Evolutionary conservation across 1,140 invertebrate genomes (phyloP).

Genomic region (Thaumatotibia leucotreta): DNA sequence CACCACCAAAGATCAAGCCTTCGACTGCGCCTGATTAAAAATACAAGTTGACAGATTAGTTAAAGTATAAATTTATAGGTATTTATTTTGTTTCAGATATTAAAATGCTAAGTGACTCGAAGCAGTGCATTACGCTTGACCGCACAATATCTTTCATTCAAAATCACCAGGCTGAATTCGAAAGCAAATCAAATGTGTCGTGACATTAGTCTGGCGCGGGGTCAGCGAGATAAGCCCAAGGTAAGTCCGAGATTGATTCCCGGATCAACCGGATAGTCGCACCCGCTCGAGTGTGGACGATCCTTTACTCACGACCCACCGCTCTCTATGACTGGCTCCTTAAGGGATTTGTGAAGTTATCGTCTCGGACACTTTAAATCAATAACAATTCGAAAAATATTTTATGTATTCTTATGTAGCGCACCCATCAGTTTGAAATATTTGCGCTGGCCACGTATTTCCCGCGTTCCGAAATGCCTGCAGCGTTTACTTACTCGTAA

Average conservation of each 20-base stretch:
- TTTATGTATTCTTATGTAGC: background rate
- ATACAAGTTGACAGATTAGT: no score
- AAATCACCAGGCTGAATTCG: conserved; percentile 31
- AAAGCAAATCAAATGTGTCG: conserved; percentile 49
- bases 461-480: conserved; percentile 18
- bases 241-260: conserved; percentile 69
- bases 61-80: no score
- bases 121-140: background rate
- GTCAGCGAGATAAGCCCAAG: conserved; percentile 64
- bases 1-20: no score
- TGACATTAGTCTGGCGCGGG: conserved; percentile 53
- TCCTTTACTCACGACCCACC: conserved; percentile 65
- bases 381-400: conserved; percentile 16
- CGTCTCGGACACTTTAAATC: conserved; percentile 39
- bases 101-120: background rate
- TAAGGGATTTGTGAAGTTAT: conserved; percentile 48
- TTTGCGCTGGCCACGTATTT: conserved; percentile 19
- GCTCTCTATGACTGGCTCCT: conserved; percentile 52
- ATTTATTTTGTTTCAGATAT: no score
- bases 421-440: background rate
- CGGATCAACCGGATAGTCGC: conserved; percentile 60
- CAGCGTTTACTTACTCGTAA: conserved; percentile 44
- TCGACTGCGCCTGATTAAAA: no score
- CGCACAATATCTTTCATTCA: background rate
- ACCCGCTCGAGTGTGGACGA: conserved; percentile 54